Evolutionary conservation across 1,140 invertebrate genomes (phyloP).

Genomic region (Achatina immaculata): DNA sequence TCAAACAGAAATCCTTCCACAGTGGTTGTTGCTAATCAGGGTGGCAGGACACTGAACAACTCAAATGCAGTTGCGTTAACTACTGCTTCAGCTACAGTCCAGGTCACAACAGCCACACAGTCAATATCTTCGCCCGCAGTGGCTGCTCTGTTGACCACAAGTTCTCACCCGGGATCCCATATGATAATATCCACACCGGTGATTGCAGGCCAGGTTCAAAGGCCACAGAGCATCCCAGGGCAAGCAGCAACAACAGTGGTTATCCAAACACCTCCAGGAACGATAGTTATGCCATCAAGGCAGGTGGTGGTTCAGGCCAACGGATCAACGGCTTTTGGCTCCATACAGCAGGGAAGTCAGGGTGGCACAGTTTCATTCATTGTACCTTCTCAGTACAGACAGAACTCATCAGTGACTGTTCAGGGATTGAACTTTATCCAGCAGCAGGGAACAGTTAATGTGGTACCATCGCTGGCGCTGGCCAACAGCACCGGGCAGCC

Average conservation of each 20-base stretch:
- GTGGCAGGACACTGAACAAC: constrained; percentile 16
- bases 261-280: constrained; percentile 33
- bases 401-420: constrained; percentile 18
- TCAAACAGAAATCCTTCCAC: constrained; percentile 27
- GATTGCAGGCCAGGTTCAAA: constrained; percentile 10
- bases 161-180: constrained; percentile 15
- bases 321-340: constrained; percentile 21
- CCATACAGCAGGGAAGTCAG: constrained; percentile 16
- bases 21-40: constrained; percentile 19
- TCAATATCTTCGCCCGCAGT: constrained; percentile 32
- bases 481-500: constrained; percentile 9
- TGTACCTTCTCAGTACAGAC: constrained; percentile 35
- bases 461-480: constrained; percentile 21
- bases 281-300: constrained; percentile 33
- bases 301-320: constrained; percentile 28
- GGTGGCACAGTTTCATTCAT: constrained; percentile 36
- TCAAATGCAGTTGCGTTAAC: not conserved
- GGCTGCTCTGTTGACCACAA: constrained; percentile 28
- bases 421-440: constrained; percentile 31
- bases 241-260: constrained; percentile 32
- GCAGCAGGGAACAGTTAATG: constrained; percentile 20
- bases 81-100: not conserved
- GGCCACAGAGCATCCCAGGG: constrained; percentile 1
- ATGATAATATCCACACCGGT: constrained; percentile 33
- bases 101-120: not conserved